Conservation (phyloP, 2,797 vertebrate species). For the Antennarius maculatus region DNA sequence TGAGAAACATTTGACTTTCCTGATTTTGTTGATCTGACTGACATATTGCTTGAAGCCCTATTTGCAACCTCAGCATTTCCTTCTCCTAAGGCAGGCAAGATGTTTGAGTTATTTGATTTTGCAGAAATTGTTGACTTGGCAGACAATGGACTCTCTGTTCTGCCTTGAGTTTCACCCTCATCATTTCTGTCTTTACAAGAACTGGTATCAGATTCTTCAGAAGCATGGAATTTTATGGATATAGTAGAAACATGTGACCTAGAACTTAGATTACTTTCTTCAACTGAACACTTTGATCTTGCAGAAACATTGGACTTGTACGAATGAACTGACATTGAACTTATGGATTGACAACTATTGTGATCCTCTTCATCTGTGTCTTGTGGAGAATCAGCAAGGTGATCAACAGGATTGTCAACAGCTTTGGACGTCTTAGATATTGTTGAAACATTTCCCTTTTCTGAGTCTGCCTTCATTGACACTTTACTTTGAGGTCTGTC, state of each 20-base stretch:
- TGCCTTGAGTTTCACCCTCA: slow-evolving; percentile 35
- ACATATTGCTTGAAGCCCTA: slow-evolving; percentile 52
- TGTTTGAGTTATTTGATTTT: slow-evolving; percentile 41
- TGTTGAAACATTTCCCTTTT: slow-evolving; percentile 55
- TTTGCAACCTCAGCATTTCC: slow-evolving; percentile 23
- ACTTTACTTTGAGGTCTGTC: slow-evolving; percentile 40
- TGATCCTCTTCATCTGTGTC: slow-evolving; percentile 24
- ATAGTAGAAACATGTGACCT: slow-evolving; percentile 50
- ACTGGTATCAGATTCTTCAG: slow-evolving; percentile 15
- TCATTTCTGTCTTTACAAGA: neutral
- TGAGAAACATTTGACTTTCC: slow-evolving; percentile 55
- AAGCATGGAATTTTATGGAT: slow-evolving; percentile 33
- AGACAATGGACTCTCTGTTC: slow-evolving; percentile 53
- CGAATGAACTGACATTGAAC: slow-evolving; percentile 57
- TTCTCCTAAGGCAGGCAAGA: neutral
- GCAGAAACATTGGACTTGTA: slow-evolving; percentile 57
- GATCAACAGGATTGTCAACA: slow-evolving; percentile 23
- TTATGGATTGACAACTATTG: slow-evolving; percentile 54
- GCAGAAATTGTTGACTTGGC: slow-evolving; percentile 37
- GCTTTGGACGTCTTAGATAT: slow-evolving; percentile 33
- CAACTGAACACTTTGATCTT: slow-evolving; percentile 45
- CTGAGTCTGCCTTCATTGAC: slow-evolving; percentile 42
- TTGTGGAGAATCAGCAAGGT: slow-evolving; percentile 5
- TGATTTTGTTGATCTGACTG: slow-evolving; percentile 58
- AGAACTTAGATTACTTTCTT: slow-evolving; percentile 13